These are phyloP conservation scores for Rhopilema esculentum DNA, from an alignment of 30 jellyfish, hydroid and myxozoan species.

Conservation along the genomic window DNA sequence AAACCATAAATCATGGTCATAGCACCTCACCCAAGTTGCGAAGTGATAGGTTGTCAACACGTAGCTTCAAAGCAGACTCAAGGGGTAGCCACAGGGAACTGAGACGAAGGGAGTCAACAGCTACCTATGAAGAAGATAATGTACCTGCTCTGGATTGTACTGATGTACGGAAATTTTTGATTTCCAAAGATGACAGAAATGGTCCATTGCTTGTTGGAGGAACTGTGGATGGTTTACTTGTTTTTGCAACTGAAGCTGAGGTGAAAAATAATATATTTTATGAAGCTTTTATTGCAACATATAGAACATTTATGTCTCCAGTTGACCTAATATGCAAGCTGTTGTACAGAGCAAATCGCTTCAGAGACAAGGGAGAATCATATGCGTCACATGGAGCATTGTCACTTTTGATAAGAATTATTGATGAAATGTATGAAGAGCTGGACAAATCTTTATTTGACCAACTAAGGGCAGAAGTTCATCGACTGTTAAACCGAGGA, in stretches of 20 bases:
- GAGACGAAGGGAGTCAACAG: slow-evolving; percentile 83
- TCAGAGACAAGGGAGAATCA: slow-evolving; percentile 83
- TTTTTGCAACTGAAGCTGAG: slow-evolving; percentile 80
- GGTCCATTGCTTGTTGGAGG: slow-evolving; percentile 96
- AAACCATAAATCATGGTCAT: slow-evolving; percentile 7
- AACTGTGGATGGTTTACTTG: slow-evolving; percentile 91
- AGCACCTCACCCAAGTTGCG: slow-evolving; percentile 63
- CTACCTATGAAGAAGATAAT: slow-evolving; percentile 90
- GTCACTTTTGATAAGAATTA: slow-evolving; percentile 77
- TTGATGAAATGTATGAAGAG: slow-evolving; percentile 97
- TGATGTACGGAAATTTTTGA: slow-evolving; percentile 79
- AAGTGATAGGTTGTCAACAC: slow-evolving; percentile 42
- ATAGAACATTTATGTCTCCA: slow-evolving; percentile 95
- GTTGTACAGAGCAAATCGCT: slow-evolving; percentile 90
- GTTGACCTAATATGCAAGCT: slow-evolving; percentile 87
- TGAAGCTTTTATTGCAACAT: slow-evolving; percentile 96
- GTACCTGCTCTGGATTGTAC: slow-evolving; percentile 93
- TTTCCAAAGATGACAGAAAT: slow-evolving; percentile 87
- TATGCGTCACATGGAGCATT: slow-evolving; percentile 79
- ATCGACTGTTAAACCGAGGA: slow-evolving; percentile 88
- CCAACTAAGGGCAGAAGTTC: slow-evolving; percentile 94
- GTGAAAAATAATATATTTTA: slow-evolving; percentile 68
- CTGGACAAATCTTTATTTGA: slow-evolving; percentile 96
- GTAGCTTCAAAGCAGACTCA: slow-evolving; percentile 52
- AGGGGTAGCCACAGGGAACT: slow-evolving; percentile 64